Evolutionary conservation across 2,888 invertebrate species (phyloP).

Genomic region (Ecliptopera silaceata): DNA sequence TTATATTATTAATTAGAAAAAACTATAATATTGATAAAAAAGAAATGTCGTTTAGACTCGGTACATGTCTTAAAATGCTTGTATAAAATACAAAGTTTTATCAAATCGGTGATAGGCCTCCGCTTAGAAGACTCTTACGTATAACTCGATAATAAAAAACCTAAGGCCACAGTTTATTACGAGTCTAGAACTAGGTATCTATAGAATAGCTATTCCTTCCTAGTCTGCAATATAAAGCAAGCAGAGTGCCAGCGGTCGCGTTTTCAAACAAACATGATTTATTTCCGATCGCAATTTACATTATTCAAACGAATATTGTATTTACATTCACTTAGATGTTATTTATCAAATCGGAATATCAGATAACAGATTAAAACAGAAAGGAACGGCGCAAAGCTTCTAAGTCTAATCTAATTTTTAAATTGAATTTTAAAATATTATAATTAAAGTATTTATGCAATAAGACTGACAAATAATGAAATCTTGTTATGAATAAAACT

Average conservation of each 20-base stretch:
- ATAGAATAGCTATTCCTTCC: not conserved
- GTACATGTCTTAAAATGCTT: slow-evolving; percentile 73
- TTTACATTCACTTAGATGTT: slow-evolving; percentile 54
- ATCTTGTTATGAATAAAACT: no score
- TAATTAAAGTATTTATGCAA: not conserved
- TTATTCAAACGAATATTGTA: slow-evolving; percentile 51
- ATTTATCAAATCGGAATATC: slow-evolving; percentile 8
- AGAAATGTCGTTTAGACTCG: slow-evolving; percentile 70
- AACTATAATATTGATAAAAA: slow-evolving; percentile 71
- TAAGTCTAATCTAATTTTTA: no score
- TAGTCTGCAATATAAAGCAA: slow-evolving; percentile 51
- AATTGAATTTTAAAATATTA: no score
- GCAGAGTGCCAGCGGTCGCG: slow-evolving; percentile 52
- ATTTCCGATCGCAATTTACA: slow-evolving; percentile 46
- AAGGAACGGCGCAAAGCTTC: slow-evolving; percentile 9
- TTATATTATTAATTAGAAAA: slow-evolving; percentile 79
- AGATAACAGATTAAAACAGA: slow-evolving; percentile 10
- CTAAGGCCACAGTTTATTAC: slow-evolving; percentile 79
- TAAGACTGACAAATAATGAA: not conserved
- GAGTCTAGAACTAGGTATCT: slow-evolving; percentile 45
- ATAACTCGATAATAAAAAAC: slow-evolving; percentile 59
- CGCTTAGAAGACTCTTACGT: slow-evolving; percentile 51
- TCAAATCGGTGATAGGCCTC: slow-evolving; percentile 49
- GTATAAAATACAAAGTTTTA: slow-evolving; percentile 56
- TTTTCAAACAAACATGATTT: slow-evolving; percentile 35